Evolutionary conservation across 1,140 invertebrate species (phyloP), one percentile per base, ranked within the genome.

Genomic region (Drosophila setifemur): DNA sequence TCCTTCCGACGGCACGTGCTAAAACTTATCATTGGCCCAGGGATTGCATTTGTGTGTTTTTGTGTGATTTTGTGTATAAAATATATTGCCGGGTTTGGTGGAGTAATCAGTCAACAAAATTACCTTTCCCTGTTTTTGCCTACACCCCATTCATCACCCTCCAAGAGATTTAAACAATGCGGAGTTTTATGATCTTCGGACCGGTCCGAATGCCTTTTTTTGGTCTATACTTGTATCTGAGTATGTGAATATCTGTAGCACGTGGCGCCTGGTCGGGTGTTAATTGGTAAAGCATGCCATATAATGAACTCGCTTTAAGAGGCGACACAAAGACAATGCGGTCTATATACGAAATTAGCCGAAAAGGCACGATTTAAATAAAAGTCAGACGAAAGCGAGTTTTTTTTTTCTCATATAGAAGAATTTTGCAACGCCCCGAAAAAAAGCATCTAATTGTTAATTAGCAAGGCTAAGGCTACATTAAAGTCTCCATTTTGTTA

Each of bases 241-340:
- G 6, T 8, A 54, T 45, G 16, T 37, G 8, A 57, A 66, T 52
- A 72, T 21, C 31, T 16, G 45, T 40, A 55, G 58, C 69, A 79
- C 53, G 42, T 61, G 35, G 19, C 76, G 47, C 48, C 67, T 23
- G 16, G 19, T 6, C 39, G 26, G 40, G 64, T 86, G 79, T 4
- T 86, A 79, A 85, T 75, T 60, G 23, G 48, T 35, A 79, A 68
- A 71, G 79, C 79, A 83, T 83, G 79, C 79, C 79, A 71, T 64
- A 67, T 52, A 67, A 48, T 53, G 60, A 66, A 66, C 54, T 55
- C 21, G 39, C 48, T 44, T 49, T 35, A 19, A 40, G 8, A 54
- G 14, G 9, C 44, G n/a, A 42, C 29, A 44, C 18, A 19, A 40
- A 68, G 19, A 33, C 14, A 23, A n/a, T 26, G 8, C 53, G 45